Evolutionary conservation across 2,113 vertebrate species (phyloP), one percentile per base, ranked within the genome.

Genomic region (Piaya cayana): DNA sequence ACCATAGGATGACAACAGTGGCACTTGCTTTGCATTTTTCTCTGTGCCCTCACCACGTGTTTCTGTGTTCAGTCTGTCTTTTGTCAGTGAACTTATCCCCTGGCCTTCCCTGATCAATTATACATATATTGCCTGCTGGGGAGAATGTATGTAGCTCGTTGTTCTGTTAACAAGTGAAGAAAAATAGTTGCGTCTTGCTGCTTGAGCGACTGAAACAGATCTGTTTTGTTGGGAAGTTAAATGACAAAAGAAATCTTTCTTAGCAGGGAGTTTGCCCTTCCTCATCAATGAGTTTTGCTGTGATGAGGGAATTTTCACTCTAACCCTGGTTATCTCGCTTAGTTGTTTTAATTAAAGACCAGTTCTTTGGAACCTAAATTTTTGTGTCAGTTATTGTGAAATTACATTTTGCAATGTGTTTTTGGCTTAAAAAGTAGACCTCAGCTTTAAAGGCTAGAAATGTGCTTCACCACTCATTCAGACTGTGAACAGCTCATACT

Each of bases 161-260:
- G 29, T 77, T 88, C 29, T 59, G 78, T 88, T 80, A 92, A 92
- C 80, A 75, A 89, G 65, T 42, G 76, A 86, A 87, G 63, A 95
- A 83, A 78, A 90, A 68, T 56, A 78, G 68, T 67, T 67, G 32
- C 59, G 45, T 79, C 5, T 76, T 86, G 23, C 65, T 87, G n/a
- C 4, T 72, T 71, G 75, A 84, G 11, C 58, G 67, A 76, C 70
- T 87, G 83, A 80, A 83, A 37, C 2, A 82, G 53, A 82, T 76
- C 15, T 53, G 9, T 45, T 91, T 82, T 80, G 62, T 20, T 79
- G 70, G 56, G 59, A 65, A 85, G 32, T 68, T 43, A 37, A 0
- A 0, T 26, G 25, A 34, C 50, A 59, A 72, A 92, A 83, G 77
- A 88, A 89, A 64, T 68, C 9, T 23, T 21, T 76, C 63, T 45